Evolutionary conservation across 2,888 invertebrate genomes (phyloP), one percentile per base, ranked within the genome.

Genomic region (Danaus chrysippus): DNA sequence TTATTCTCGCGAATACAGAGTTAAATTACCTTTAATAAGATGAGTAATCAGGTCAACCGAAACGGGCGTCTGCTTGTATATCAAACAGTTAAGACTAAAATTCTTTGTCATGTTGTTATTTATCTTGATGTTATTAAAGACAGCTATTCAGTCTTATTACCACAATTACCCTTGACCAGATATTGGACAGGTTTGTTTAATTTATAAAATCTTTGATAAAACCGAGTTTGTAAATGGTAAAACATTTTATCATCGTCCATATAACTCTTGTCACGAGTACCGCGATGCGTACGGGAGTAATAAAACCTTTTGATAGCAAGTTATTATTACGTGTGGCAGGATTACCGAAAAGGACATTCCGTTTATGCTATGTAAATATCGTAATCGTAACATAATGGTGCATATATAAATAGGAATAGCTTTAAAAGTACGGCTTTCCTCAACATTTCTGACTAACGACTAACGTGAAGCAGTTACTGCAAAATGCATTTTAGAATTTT

Each of bases 331-430:
- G 41, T 34, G 13, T 44, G 10, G 12, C 13, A 56, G 23, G 23
- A 61, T 49, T 56, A 56, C 56, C 58, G 53, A 61, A 65, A 61
- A 61, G 60, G 58, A 63, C 57, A 17, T 60, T 58, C 52, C 58
- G n/a, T 15, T 13, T 56, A 52, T 34, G 52, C 62, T 58, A 10
- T 13, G 46, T 56, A 66, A 63, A 61, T 43, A 63, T 43, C 10
- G 13, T 52, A 56, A 61, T 66, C 63, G 54, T 61, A 43, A 23
- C 49, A 54, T 34, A 46, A 43, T 63, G 23, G 42, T 43, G 44
- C 41, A 13, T 59, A 63, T 56, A 54, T 60, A 63, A 60, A 63
- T 17, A 59, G 11, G 17, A 58, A 54, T 13, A 61, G 43, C 46
- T 54, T 57, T 61, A 54, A 17, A 61, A 54, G 13, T 53, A 53